phyloP scores from a whole-genome alignment of 2,797 vertebrate species.

The Phoxinus dragarum region DNA sequence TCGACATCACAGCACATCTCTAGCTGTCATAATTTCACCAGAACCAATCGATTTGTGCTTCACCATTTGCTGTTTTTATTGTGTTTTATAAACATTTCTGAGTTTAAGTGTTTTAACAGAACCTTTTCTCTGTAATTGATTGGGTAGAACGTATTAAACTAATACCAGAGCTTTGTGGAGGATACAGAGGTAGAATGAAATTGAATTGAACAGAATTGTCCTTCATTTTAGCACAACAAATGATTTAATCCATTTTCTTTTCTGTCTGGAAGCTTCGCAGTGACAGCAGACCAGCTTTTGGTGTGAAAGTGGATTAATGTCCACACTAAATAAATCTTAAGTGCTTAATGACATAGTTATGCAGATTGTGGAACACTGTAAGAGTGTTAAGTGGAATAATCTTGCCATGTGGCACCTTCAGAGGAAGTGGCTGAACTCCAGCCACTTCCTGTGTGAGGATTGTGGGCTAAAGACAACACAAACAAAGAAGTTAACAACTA shows the following conservation, averaged over 20 bases:
- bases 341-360: slow-evolving; percentile 52
- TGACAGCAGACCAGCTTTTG: slow-evolving; percentile 43
- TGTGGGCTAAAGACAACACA: background rate
- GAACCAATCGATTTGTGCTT: background rate
- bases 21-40: background rate
- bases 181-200: background rate
- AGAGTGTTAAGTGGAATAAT: slow-evolving; percentile 41
- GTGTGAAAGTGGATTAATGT: slow-evolving; percentile 50
- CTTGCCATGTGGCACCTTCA: background rate
- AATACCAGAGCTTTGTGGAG: background rate
- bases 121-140: background rate
- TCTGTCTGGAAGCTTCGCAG: slow-evolving; percentile 2
- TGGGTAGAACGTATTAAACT: background rate
- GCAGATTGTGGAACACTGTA: slow-evolving; percentile 44
- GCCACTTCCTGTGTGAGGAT: background rate
- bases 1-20: background rate
- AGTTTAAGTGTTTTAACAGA: background rate
- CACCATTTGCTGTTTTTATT: background rate
- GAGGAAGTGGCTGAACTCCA: background rate
- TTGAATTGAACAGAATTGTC: background rate
- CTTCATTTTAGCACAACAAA: background rate
- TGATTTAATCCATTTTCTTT: slow-evolving; percentile 41
- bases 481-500: background rate
- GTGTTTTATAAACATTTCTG: background rate
- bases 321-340: slow-evolving; percentile 44